Conservation (phyloP, 2,113 vertebrate species). For the human (Homo sapiens) region GRCh38 chr6:147354001-147354500, state of each 20-base stretch:
- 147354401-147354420: neutral
- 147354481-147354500: neutral
- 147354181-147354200: neutral
- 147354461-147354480: constrained; percentile 4
- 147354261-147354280: neutral
- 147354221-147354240: neutral
- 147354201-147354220: neutral
- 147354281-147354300: neutral
- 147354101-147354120: neutral
- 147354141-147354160: neutral
- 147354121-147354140: neutral
- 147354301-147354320: neutral
- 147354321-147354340: neutral
- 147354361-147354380: neutral
- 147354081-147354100: neutral
- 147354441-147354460: neutral
- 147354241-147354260: neutral
- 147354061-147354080: neutral
- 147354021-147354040: constrained; percentile 4
- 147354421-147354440: neutral
- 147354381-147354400: neutral
- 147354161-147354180: neutral
- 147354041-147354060: neutral
- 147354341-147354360: neutral
- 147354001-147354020: neutral